Evolutionary conservation across 2,113 vertebrate species (phyloP).

Genomic region (Aspidoscelis tigris): DNA sequence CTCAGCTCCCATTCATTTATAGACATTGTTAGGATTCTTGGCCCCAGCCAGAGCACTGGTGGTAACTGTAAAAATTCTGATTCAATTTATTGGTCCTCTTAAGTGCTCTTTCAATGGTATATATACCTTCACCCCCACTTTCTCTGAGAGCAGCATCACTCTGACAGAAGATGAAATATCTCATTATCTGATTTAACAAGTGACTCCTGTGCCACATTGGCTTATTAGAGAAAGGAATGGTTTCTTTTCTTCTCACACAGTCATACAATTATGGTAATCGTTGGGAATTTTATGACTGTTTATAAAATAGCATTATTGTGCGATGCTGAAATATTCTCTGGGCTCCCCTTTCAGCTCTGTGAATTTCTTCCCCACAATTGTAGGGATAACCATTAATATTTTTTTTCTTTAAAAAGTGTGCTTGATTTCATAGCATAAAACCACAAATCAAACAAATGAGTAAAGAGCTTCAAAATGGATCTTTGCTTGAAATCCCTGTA

Average conservation of each 20-base stretch:
- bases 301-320: background rate
- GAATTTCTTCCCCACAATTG: background rate
- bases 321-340: background rate
- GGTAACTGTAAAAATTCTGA: background rate
- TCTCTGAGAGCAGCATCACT: background rate
- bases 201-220: background rate
- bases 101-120: background rate
- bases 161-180: background rate
- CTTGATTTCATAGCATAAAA: background rate
- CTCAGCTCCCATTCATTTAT: too few relatives aligned
- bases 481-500: slow-evolving; percentile 10
- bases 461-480: background rate
- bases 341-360: background rate
- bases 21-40: too few relatives aligned
- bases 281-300: background rate
- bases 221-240: background rate
- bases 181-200: background rate
- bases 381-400: too few relatives aligned
- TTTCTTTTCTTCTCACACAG: background rate
- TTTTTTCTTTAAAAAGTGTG: background rate
- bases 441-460: background rate
- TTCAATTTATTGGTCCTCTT: background rate
- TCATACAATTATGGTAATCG: background rate
- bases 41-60: background rate
- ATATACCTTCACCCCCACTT: background rate